Evolutionary conservation across 2,888 invertebrate genomes (phyloP), one percentile per base, ranked within the genome.

Genomic region (Limnephilus marmoratus): DNA sequence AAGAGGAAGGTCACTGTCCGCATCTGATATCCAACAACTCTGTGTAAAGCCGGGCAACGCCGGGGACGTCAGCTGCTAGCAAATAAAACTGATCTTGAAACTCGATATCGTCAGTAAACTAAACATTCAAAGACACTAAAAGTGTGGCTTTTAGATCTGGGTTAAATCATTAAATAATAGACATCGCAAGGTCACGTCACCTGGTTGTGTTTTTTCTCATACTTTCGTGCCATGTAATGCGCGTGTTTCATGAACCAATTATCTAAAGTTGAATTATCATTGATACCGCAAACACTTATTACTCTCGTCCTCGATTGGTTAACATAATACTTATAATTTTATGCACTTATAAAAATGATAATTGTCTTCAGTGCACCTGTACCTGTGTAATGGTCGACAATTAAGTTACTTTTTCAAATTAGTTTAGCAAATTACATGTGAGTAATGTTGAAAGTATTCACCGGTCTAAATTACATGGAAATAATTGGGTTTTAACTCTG

Each of bases 271-370:
- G 1, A 68, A 7, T 68, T 68, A 68, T 68, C 85, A 82, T 82
- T 37, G 37, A 80, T 18, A 80, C 82, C 31, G 45, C 90, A 45
- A 49, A 90, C 37, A 80, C 13, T 68, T 24, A 90, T 90, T 90
- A 90, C 29, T 53, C 68, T 31, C 37, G 90, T 85, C 90, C 90
- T 90, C 85, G 90, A 85, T 15, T 49, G 13, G 82, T 29, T 37
- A 37, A 68, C 24, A 82, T 49, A 34, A 85, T 53, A 37, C 85
- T 85, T 68, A 37, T 90, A 83, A 90, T 90, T 90, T 90, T 68
- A 53, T 90, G 90, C 90, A 83, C 31, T 90, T 53, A 83, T 90
- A 90, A 90, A 90, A 90, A 90, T 49, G 37, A 5, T 87, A 87
- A 87, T 86, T 86, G 45, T n/a, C 15, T 37, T 34, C 83, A 37